Evolutionary conservation across 2,113 vertebrate genomes (phyloP).

Genomic region (Oriolus oriolus): DNA sequence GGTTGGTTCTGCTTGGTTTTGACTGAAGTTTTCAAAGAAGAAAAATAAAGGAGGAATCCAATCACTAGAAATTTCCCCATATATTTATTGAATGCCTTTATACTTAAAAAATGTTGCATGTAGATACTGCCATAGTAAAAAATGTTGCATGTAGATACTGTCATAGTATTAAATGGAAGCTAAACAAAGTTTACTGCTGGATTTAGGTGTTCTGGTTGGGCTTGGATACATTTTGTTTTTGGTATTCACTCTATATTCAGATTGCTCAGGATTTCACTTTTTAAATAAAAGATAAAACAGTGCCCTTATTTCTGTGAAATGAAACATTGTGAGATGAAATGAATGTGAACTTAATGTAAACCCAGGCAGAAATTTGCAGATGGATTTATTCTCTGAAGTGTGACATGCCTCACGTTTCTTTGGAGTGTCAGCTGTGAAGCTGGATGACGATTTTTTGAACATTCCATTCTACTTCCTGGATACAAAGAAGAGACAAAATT

Average conservation of each 20-base stretch:
- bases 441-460: not conserved
- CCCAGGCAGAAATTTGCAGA: not conserved
- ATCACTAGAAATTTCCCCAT: not conserved
- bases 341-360: not conserved
- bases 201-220: not conserved
- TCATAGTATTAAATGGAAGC: not conserved
- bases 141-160: not conserved
- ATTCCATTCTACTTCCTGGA: not conserved
- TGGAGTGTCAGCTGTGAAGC: not conserved
- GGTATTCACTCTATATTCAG: not conserved
- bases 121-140: not conserved
- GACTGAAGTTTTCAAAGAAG: not conserved
- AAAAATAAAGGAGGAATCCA: not conserved
- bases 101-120: not conserved
- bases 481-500: not conserved
- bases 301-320: not conserved
- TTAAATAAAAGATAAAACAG: not conserved
- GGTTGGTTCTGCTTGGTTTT: not conserved
- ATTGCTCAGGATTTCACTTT: not conserved
- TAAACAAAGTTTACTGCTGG: not conserved
- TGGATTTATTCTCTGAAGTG: not conserved
- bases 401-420: not conserved
- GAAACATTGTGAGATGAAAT: not conserved
- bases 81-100: not conserved
- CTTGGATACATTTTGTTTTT: not conserved